Conservation (phyloP, 1,140 invertebrate species). For the Euglossa dilemma region DNA sequence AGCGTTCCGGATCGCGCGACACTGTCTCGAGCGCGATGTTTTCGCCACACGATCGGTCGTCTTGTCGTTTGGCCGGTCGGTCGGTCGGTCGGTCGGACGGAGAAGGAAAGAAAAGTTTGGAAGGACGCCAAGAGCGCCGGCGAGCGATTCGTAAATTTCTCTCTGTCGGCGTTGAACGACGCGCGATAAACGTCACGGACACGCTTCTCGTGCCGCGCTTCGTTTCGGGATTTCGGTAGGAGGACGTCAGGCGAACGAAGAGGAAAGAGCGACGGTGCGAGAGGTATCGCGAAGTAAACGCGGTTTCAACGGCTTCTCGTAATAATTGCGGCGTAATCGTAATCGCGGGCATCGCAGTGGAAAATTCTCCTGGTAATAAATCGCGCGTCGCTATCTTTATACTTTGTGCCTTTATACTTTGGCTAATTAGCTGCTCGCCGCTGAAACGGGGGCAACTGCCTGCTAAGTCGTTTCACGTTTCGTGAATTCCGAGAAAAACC, state of each 20-base stretch:
- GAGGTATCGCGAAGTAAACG: not conserved
- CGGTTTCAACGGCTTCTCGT: not conserved
- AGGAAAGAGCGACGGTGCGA: not conserved
- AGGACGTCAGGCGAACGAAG: too few relatives aligned
- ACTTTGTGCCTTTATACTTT: not conserved
- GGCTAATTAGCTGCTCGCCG: slow-evolving; percentile 32
- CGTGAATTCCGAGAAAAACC: slow-evolving; percentile 9
- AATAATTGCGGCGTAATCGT: slow-evolving; percentile 8
- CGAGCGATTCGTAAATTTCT: slow-evolving; percentile 27
- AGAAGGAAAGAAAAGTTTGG: slow-evolving; percentile 4
- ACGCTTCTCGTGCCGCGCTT: not conserved
- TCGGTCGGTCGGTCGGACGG: not conserved
- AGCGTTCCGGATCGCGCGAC: not conserved
- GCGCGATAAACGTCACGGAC: slow-evolving; percentile 26
- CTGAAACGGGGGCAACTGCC: slow-evolving; percentile 20
- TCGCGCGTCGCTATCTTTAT: slow-evolving; percentile 20
- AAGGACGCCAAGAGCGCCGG: not conserved
- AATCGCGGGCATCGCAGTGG: slow-evolving; percentile 26
- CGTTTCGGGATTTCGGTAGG: not conserved
- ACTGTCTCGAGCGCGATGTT: not conserved
- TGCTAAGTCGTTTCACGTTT: slow-evolving; percentile 41
- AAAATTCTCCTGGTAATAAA: slow-evolving; percentile 23
- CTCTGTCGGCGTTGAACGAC: not conserved
- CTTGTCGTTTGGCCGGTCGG: too few relatives aligned
- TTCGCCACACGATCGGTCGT: too few relatives aligned